Evolutionary conservation across 2,113 vertebrate species (phyloP).

Genomic region (Anhinga rufa): DNA sequence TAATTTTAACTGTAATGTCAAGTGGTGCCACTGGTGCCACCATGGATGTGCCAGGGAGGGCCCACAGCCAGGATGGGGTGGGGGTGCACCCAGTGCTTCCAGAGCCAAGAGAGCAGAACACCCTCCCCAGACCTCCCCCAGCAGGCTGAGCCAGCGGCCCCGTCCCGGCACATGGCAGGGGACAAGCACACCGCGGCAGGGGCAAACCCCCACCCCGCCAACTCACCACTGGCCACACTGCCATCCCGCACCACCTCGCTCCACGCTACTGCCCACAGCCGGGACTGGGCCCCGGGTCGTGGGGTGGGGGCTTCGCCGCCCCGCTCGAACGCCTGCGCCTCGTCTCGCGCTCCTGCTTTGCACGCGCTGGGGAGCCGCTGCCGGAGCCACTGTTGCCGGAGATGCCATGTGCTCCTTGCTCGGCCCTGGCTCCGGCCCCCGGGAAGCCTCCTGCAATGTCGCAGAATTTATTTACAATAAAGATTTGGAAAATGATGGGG

Average conservation of each 20-base stretch:
- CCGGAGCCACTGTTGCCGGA: background rate
- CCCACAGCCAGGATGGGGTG: background rate
- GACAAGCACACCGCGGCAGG: background rate
- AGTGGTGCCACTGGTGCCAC: background rate
- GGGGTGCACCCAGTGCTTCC: background rate
- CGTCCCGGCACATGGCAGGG: background rate
- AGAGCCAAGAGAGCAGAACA: background rate
- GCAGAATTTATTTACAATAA: slow-evolving; percentile 56
- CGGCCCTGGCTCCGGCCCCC: background rate
- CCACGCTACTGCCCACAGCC: background rate
- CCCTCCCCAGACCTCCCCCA: background rate
- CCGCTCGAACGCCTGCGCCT: background rate
- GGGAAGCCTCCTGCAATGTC: background rate
- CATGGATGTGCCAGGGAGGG: background rate
- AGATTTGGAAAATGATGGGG: background rate
- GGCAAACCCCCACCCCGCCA: background rate
- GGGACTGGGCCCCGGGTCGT: background rate
- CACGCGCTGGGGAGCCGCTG: background rate
- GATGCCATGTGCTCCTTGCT: background rate
- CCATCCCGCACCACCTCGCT: background rate
- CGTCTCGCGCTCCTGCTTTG: background rate
- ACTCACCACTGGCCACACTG: background rate
- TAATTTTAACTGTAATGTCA: background rate
- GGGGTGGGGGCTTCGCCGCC: background rate
- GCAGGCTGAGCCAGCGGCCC: background rate